Conservation (phyloP, 2,888 invertebrate genomes). For the Molorchus minor region DNA sequence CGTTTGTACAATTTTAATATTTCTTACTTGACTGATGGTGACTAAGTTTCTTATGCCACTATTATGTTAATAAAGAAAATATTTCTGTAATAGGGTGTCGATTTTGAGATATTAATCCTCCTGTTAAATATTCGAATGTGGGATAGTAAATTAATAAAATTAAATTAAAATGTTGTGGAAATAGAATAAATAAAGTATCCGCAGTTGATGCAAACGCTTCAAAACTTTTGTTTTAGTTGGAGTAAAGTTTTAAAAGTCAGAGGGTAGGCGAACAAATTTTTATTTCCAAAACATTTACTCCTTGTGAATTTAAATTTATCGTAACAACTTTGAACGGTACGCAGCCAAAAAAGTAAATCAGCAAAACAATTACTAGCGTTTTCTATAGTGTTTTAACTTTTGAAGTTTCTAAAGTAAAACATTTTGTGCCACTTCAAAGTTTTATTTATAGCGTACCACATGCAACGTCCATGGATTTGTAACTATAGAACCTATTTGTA, state of each 20-base stretch:
- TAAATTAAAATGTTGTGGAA: not conserved
- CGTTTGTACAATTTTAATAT: no score
- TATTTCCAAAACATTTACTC: slow-evolving; percentile 30
- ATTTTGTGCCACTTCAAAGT: no score
- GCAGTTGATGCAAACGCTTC: slow-evolving; percentile 5
- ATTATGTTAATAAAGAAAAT: not conserved
- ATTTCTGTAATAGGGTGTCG: no score
- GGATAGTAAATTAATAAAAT: no score
- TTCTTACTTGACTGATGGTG: not conserved
- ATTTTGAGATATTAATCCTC: no score
- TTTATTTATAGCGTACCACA: no score
- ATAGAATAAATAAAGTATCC: not conserved
- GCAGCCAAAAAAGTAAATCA: slow-evolving; percentile 18
- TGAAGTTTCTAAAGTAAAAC: no score
- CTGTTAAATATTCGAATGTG: no score
- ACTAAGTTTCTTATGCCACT: not conserved
- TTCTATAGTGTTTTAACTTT: not conserved
- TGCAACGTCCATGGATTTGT: no score
- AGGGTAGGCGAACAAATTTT: slow-evolving; percentile 21
- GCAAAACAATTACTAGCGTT: slow-evolving; percentile 10
- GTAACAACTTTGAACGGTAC: slow-evolving; percentile 23
- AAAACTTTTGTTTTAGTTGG: slow-evolving; percentile 23
- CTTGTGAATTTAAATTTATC: slow-evolving; percentile 27
- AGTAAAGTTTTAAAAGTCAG: slow-evolving; percentile 20
- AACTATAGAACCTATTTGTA: no score